Conservation (phyloP, 2,888 invertebrate genomes). For the Cryptops parisi region DNA sequence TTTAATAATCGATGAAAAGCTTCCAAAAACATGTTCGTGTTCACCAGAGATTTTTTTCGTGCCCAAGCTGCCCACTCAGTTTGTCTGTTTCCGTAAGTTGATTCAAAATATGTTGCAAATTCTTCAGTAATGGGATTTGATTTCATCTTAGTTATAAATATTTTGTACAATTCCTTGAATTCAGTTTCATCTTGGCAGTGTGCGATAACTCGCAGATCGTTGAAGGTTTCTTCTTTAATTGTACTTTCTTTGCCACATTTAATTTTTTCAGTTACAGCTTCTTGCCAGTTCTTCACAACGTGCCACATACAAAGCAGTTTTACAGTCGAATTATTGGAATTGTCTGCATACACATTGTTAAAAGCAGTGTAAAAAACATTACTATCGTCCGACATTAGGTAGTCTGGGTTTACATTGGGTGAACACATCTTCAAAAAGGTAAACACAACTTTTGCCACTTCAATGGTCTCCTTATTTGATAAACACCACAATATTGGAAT, state of each 20-base stretch:
- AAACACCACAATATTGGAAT: neutral
- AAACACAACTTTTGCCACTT: neutral
- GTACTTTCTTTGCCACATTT: neutral
- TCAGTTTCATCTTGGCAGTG: neutral
- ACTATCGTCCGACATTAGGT: neutral
- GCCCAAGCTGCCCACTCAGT: neutral
- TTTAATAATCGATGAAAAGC: neutral
- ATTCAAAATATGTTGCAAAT: neutral
- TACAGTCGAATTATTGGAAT: neutral
- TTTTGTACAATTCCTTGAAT: neutral
- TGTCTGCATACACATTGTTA: neutral
- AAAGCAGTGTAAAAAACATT: neutral
- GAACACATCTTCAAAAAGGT: neutral
- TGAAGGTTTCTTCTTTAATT: neutral
- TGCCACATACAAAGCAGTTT: neutral
- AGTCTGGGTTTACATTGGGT: neutral
- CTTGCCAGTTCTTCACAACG: neutral
- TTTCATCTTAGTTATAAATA: neutral
- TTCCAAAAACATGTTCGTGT: neutral
- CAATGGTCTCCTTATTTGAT: neutral
- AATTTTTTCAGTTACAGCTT: neutral
- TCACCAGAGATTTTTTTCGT: neutral
- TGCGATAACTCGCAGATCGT: neutral
- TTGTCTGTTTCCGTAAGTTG: neutral
- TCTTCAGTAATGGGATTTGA: neutral